These are phyloP conservation scores for Nasonovia ribisnigri DNA, from an alignment of 2,888 invertebrate species.

Conservation along the genomic window DNA sequence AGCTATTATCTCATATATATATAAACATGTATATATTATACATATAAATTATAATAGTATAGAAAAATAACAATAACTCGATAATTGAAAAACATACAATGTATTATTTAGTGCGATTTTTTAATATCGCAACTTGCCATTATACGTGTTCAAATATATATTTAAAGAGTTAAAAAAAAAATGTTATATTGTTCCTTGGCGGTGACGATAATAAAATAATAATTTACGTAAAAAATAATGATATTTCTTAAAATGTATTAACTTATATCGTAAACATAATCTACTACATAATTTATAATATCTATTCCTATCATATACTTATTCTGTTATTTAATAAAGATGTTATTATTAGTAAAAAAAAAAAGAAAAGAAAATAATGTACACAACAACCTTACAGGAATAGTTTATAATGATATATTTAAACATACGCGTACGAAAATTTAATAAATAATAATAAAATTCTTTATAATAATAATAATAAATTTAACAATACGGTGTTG, in stretches of 20 bases:
- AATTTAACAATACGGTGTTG: conserved; percentile 39
- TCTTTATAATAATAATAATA: conserved; percentile 42
- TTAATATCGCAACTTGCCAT: background rate
- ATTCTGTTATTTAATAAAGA: conserved; percentile 37
- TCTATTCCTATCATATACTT: conserved; percentile 21
- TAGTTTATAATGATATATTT: conserved; percentile 22
- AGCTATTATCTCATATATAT: background rate
- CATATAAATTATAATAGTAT: conserved; percentile 33
- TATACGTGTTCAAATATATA: background rate
- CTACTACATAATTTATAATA: conserved; percentile 17
- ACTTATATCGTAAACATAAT: conserved; percentile 31
- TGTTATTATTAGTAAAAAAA: conserved; percentile 39
- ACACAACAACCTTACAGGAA: conserved; percentile 52
- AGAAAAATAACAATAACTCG: conserved; percentile 44
- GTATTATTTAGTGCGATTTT: conserved; percentile 20
- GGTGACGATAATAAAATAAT: conserved; percentile 31
- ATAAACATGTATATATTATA: background rate
- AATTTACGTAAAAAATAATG: conserved; percentile 37
- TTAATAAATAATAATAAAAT: conserved; percentile 59
- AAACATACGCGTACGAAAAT: conserved; percentile 32
- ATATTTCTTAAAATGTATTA: conserved; percentile 32
- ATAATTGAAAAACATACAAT: conserved; percentile 35
- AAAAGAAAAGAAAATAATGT: conserved; percentile 35
- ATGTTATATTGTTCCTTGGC: conserved; percentile 34
- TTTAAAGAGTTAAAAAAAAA: conserved; percentile 30